phyloP scores from a whole-genome alignment of 2,797 vertebrate species.

The Phaenicophaeus curvirostris region DNA sequence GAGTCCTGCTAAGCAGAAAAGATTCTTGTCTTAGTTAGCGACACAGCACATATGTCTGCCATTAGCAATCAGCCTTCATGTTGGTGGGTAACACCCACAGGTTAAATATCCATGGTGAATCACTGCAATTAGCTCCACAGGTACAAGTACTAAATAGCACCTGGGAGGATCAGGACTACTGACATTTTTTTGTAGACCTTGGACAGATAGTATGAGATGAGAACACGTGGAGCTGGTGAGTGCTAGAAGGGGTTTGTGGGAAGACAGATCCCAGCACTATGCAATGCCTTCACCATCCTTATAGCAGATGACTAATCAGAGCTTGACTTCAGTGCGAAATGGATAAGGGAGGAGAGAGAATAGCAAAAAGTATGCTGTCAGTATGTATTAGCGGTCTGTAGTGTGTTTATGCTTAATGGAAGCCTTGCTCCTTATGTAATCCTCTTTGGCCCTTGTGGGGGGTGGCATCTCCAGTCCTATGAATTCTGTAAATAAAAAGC shows the following conservation, averaged over 20 bases:
- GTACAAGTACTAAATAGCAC: neutral
- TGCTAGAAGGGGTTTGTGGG: neutral
- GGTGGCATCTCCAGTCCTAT: neutral
- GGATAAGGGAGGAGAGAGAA: neutral
- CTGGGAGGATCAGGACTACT: neutral
- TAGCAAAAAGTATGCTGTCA: neutral
- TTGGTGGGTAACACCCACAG: neutral
- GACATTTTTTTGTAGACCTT: fast-evolving
- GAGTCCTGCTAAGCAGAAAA: neutral
- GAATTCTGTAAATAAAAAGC: neutral
- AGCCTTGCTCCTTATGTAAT: neutral
- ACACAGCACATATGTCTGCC: neutral
- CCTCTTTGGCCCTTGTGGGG: neutral
- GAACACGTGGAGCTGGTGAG: neutral
- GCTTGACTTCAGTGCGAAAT: neutral
- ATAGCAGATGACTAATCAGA: fast-evolving
- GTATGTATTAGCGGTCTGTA: neutral
- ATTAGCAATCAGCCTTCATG: neutral
- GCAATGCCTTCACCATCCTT: neutral
- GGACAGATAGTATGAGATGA: fast-evolving
- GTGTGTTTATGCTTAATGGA: neutral
- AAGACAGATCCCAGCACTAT: neutral
- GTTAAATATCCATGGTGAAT: neutral
- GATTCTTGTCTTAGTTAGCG: neutral
- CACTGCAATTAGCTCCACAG: neutral